Evolutionary conservation across 2,113 vertebrate species (phyloP).

Genomic region (Epinephelus cyanopodus): DNA sequence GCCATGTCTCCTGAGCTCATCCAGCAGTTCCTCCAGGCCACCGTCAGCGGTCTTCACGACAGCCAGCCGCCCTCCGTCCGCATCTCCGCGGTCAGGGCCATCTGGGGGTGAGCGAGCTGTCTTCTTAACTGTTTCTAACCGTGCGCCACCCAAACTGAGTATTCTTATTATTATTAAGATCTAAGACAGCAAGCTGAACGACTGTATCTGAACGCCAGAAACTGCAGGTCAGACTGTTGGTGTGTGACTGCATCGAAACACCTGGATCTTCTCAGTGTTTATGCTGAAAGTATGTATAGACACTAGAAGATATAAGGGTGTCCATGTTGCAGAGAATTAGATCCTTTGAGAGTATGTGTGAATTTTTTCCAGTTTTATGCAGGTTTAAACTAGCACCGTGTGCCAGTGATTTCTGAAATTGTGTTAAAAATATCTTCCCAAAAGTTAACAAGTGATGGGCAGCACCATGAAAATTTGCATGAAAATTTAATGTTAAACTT

Average conservation of each 20-base stretch:
- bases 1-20: conserved; percentile 98
- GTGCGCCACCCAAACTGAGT: background rate
- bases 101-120: conserved; percentile 93
- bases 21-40: conserved; percentile 98
- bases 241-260: background rate
- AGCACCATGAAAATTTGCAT: no score
- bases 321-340: no score
- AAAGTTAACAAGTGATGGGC: no score
- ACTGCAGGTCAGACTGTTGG: background rate
- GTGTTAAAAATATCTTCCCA: no score
- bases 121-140: background rate
- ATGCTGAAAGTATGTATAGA: background rate
- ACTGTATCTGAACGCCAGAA: background rate
- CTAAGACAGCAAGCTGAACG: background rate
- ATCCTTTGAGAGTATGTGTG: no score
- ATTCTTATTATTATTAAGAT: background rate
- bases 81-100: conserved; percentile 96
- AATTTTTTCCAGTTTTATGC: no score
- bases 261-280: background rate
- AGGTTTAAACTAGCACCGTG: no score
- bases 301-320: no score
- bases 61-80: conserved; percentile 95
- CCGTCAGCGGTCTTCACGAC: conserved; percentile 95
- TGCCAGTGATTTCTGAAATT: no score
- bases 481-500: no score